These are phyloP conservation scores for Microtus richardsoni DNA, from an alignment of 2,113 vertebrate species.

Conservation along the genomic window DNA sequence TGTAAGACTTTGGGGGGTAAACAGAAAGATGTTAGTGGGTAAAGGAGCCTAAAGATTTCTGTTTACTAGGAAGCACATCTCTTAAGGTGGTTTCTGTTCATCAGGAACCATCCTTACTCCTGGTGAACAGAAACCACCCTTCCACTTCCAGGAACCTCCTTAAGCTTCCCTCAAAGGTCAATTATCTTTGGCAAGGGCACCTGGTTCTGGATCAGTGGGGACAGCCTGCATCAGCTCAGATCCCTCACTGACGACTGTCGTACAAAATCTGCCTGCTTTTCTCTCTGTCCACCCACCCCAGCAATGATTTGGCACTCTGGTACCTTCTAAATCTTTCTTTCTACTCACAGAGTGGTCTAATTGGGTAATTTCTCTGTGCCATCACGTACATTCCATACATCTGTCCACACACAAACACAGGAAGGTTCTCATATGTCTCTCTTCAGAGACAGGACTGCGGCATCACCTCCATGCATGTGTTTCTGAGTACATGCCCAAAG, in stretches of 20 bases:
- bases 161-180: background rate
- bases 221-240: background rate
- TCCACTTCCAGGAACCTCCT: background rate
- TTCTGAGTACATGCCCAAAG: background rate
- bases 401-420: background rate
- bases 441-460: background rate
- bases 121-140: background rate
- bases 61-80: background rate
- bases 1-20: background rate
- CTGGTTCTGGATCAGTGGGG: background rate
- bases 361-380: background rate
- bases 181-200: background rate
- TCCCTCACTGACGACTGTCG: no score
- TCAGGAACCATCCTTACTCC: background rate
- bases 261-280: no score
- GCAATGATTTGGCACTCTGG: no score
- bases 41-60: background rate
- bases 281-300: no score
- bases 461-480: background rate
- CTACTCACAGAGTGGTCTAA: background rate
- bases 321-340: no score
- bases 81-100: background rate
- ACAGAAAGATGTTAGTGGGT: background rate
- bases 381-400: background rate
- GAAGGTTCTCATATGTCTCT: background rate